Percentiles rank a stretch among this genome's conserved stretches.
phyloP scores from a whole-genome alignment of 1,140 invertebrate genomes.

The Aphelinus certus region DNA sequence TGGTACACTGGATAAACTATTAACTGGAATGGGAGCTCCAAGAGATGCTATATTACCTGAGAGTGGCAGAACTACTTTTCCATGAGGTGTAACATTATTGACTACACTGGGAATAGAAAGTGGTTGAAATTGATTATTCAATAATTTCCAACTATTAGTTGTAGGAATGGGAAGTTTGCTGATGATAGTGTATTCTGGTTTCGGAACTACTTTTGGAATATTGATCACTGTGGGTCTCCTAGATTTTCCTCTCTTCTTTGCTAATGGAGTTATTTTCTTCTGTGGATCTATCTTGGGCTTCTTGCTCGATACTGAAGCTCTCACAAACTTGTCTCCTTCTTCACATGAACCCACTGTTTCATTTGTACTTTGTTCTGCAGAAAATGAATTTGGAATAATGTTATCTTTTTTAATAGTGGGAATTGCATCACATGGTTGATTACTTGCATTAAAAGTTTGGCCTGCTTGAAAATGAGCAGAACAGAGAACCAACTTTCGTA shows the following conservation, averaged over 20 bases:
- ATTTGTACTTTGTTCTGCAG: too few species aligned
- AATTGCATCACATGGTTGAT: conserved; percentile 60
- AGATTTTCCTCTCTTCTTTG: conserved; percentile 62
- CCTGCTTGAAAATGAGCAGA: conserved; percentile 61
- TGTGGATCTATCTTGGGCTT: conserved; percentile 57
- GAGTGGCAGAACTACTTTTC: conserved; percentile 62
- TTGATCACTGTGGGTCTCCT: conserved; percentile 59
- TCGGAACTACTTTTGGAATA: conserved; percentile 57
- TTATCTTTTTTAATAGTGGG: conserved; percentile 53
- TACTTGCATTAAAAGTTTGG: conserved; percentile 58
- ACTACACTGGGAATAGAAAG: conserved; percentile 57
- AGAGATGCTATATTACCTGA: conserved; percentile 59
- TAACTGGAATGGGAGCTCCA: conserved; percentile 61
- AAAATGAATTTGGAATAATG: too few species aligned
- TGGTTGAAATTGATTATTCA: conserved; percentile 58
- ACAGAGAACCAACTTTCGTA: conserved; percentile 61
- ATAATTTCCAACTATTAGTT: conserved; percentile 58
- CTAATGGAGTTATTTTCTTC: conserved; percentile 60
- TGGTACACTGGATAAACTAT: conserved; percentile 62
- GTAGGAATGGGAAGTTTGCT: conserved; percentile 60
- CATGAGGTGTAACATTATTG: conserved; percentile 48
- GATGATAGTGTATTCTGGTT: conserved; percentile 50
- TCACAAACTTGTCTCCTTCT: conserved; percentile 41
- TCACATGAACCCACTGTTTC: background rate
- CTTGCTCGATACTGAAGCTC: conserved; percentile 60